These are phyloP conservation scores for Drosophila diplacantha DNA, from an alignment of 2,888 invertebrate species.

Conservation along the genomic window DNA sequence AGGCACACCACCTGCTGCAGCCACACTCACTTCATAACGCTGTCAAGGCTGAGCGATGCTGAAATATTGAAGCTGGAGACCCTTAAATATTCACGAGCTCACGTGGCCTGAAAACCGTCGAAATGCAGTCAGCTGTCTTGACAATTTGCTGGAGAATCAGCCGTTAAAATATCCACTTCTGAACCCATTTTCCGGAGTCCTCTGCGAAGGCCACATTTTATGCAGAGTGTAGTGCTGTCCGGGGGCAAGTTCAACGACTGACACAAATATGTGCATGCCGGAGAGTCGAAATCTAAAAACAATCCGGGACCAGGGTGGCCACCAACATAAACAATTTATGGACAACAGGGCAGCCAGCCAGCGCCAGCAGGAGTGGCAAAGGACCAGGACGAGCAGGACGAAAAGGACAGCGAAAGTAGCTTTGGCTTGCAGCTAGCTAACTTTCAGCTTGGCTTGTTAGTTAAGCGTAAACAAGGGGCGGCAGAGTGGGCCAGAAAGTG, in stretches of 20 bases:
- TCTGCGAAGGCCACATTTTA: background rate
- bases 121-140: slow-evolving; percentile 12
- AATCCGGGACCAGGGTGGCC: slow-evolving; percentile 22
- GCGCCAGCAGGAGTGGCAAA: background rate
- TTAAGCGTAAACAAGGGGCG: slow-evolving; percentile 62
- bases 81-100: slow-evolving; percentile 22
- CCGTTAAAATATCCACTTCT: background rate
- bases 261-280: slow-evolving; percentile 59
- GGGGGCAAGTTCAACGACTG: slow-evolving; percentile 66
- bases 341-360: slow-evolving; percentile 49
- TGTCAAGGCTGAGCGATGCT: slow-evolving; percentile 44
- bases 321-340: slow-evolving; percentile 65
- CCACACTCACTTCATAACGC: slow-evolving; percentile 49
- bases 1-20: slow-evolving; percentile 11
- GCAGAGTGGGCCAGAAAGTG: slow-evolving; percentile 7
- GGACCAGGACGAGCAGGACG: background rate
- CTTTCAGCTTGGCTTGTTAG: slow-evolving; percentile 67
- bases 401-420: slow-evolving; percentile 28
- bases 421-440: slow-evolving; percentile 59
- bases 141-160: background rate
- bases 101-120: slow-evolving; percentile 25
- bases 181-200: background rate
- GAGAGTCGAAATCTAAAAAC: slow-evolving; percentile 11
- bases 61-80: slow-evolving; percentile 25
- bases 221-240: background rate